A percentile compares a stretch with the other conserved stretches of the same genome.
phyloP scores from a whole-genome alignment of 2,797 vertebrate species.

The Pogonophryne albipinna region DNA sequence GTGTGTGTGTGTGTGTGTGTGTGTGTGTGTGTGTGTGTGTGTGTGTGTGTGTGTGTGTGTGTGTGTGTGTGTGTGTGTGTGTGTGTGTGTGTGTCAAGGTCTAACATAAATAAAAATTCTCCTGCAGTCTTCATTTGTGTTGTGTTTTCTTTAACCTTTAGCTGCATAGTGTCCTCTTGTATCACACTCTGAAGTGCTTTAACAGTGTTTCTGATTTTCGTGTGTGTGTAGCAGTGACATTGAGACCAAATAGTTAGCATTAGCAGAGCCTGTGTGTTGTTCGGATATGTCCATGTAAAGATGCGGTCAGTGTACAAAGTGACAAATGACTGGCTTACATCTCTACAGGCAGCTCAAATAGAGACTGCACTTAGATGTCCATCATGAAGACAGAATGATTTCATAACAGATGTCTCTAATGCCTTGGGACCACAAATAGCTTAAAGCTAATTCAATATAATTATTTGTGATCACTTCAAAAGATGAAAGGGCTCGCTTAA shows the following conservation, averaged over 20 bases:
- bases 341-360: constrained; percentile 31
- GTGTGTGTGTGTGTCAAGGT: constrained; percentile 37
- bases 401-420: constrained; percentile 40
- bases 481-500: constrained; percentile 34
- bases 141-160: constrained; percentile 73
- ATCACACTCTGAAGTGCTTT: constrained; percentile 63
- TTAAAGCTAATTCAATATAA: constrained; percentile 52
- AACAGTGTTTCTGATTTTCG: constrained; percentile 44
- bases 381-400: constrained; percentile 36
- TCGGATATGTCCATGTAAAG: constrained; percentile 39
- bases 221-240: constrained; percentile 35
- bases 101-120: constrained; percentile 74
- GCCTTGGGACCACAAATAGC: constrained; percentile 36
- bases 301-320: constrained; percentile 48
- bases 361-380: constrained; percentile 46
- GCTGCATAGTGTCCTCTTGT: constrained; percentile 58
- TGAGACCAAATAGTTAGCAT: constrained; percentile 48
- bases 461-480: constrained; percentile 60
- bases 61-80: too few relatives aligned
- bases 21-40: too few relatives aligned
- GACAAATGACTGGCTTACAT: constrained; percentile 51
- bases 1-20: too few relatives aligned
- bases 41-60: too few relatives aligned
- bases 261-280: constrained; percentile 27
- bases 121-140: constrained; percentile 66